Conservation (phyloP, 2,888 invertebrate genomes). For the Oscheius myriophilus region DNA sequence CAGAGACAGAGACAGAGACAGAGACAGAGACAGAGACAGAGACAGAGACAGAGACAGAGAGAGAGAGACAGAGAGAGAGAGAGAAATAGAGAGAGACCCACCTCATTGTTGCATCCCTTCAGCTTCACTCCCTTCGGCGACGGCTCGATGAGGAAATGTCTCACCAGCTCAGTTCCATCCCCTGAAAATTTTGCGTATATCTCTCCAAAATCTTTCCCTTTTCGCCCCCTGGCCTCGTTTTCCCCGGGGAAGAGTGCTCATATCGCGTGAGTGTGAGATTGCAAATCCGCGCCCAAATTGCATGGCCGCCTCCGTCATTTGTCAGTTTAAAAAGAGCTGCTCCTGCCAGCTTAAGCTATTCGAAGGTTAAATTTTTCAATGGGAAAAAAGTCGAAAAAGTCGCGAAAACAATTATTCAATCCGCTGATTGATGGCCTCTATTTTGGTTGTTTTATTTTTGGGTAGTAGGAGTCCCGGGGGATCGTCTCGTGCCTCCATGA, state of each 20-base stretch:
- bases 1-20: too few relatives aligned
- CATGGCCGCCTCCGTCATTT: too few relatives aligned
- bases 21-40: too few relatives aligned
- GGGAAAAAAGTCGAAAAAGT: too few relatives aligned
- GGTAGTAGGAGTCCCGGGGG: too few relatives aligned
- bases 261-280: slow-evolving; percentile 17
- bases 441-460: too few relatives aligned
- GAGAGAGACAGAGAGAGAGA: background rate
- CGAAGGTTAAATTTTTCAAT: too few relatives aligned
- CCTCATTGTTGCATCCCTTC: slow-evolving; percentile 74
- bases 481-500: slow-evolving; percentile 1
- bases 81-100: background rate
- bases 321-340: too few relatives aligned
- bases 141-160: slow-evolving; percentile 97
- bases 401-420: too few relatives aligned
- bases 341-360: too few relatives aligned
- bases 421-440: too few relatives aligned
- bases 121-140: slow-evolving; percentile 92
- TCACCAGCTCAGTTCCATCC: slow-evolving; percentile 83
- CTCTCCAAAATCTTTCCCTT: background rate
- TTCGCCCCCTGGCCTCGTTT: background rate
- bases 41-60: too few relatives aligned
- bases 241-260: slow-evolving; percentile 21
- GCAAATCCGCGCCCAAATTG: slow-evolving; percentile 18
- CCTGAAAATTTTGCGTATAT: slow-evolving; percentile 70